Evolutionary conservation across 2,113 vertebrate species (phyloP), one percentile per base, ranked within the genome.

Genomic region (Salvelinus sp.): DNA sequence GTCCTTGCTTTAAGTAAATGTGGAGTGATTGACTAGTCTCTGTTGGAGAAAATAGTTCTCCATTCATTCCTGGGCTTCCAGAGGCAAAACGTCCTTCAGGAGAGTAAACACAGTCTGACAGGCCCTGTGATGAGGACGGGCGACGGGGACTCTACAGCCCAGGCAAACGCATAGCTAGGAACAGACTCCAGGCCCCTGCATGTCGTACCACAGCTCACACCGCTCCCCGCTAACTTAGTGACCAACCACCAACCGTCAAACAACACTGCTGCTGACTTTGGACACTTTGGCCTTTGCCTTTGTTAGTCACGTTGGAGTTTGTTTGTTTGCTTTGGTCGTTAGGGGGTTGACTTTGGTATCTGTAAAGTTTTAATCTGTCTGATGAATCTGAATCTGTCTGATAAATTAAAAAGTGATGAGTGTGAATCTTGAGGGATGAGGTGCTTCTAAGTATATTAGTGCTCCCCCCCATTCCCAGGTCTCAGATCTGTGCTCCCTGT

Each of bases 31-130:
- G 90, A 92, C 92, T 86, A 81, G 82, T 86, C 89, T 85, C 87
- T 88, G 88, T 69, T 87, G 87, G 88, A 91, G 82, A 86, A 86
- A 89, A 83, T 75, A 86, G 88, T 82, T 89, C 82, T 85, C 79
- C 82, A 84, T 91, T 87, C 79, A 87, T 83, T 88, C 81, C 67
- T 82, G 4, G 84, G 78, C 86, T 87, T 89, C 84, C 84, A 83
- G 84, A 90, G 89, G 88, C 85, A 86, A 88, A 81, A 87, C 68
- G 88, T 91, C 91, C 91, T 92, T 93, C 90, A 90, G 85, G 79
- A 91, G 85, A 88, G 89, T 86, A 87, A 92, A 92, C 85, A 86
- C 82, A 85, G 84, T 86, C 87, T 82, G 87, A 91, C 89, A 82
- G 76, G 79, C 71, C 81, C 74, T 54, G 50, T 2, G 16, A 54